Conservation (phyloP, 2,888 invertebrate genomes). For the Patella pellucida region DNA sequence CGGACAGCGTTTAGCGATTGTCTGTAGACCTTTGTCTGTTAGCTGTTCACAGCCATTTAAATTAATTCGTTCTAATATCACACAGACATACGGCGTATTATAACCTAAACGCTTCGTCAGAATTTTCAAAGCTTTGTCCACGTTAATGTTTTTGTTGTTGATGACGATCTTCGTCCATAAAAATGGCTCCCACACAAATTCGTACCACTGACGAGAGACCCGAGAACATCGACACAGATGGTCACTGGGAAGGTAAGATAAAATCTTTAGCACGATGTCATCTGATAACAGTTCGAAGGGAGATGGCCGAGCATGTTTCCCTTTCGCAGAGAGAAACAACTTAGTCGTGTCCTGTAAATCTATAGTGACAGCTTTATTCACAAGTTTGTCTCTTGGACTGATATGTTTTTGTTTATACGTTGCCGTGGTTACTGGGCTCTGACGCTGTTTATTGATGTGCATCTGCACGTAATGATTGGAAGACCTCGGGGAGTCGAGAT, state of each 20-base stretch:
- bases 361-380: slow-evolving; percentile 15
- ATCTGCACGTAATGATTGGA: slow-evolving; percentile 40
- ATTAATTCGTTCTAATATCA: slow-evolving; percentile 79
- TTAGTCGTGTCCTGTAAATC: slow-evolving; percentile 48
- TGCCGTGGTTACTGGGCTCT: slow-evolving; percentile 14
- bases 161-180: slow-evolving; percentile 81
- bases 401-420: slow-evolving; percentile 20
- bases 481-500: slow-evolving; percentile 38
- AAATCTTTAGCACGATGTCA: slow-evolving; percentile 79
- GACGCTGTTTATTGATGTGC: slow-evolving; percentile 15
- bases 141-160: slow-evolving; percentile 76
- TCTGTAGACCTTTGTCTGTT: slow-evolving; percentile 83
- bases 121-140: slow-evolving; percentile 77
- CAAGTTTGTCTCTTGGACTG: neutral
- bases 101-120: slow-evolving; percentile 78
- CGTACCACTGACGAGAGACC: slow-evolving; percentile 83
- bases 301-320: slow-evolving; percentile 46
- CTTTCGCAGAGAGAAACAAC: slow-evolving; percentile 42
- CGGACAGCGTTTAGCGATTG: slow-evolving; percentile 84
- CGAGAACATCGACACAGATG: slow-evolving; percentile 81
- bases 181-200: slow-evolving; percentile 83
- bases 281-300: slow-evolving; percentile 75
- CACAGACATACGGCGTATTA: slow-evolving; percentile 79
- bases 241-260: slow-evolving; percentile 80
- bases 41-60: slow-evolving; percentile 81